Evolutionary conservation across 2,888 invertebrate genomes (phyloP), one percentile per base, ranked within the genome.

Genomic region (Pegoplata infirma): DNA sequence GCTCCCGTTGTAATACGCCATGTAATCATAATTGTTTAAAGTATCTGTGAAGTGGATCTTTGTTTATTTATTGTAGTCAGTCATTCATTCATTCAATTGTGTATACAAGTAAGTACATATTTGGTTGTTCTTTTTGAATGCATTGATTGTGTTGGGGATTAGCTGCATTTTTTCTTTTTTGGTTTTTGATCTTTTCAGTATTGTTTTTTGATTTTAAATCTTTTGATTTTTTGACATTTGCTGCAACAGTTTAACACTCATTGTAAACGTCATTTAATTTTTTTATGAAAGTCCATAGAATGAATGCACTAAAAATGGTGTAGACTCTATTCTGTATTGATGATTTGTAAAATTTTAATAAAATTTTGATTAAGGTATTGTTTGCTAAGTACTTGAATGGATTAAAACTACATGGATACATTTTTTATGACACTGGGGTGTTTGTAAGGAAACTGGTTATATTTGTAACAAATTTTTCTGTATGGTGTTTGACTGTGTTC

Each of bases 1-100:
- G 72, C 72, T 72, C 63, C 63, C 72, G 72, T 72, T 72, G 63
- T 72, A 56, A 72, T 72, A 72, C 55, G 72, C 49, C 72, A 56
- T 63, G 72, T 72, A 64, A 72, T 56, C 63, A 51, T 69, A 69
- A 63, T 71, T 71, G 71, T 63, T 63, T 71, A 17, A 63, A 71
- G 71, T 71, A 47, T 63, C 71, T 56, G 63, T 72, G 47, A 63
- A 64, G 72, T 72, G 72, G 63, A 49, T 46, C 44, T 55, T 61
- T 63, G 53, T 55, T 47, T 59, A 8, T 19, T 28, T 56, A 5
- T 17, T 32, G 28, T 28, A n/a, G 25, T 28, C 36, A 56, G 47
- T 55, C 56, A 72, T 72, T 63, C 63, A 56, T 56, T 55, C 56
- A 72, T 72, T 63, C 63, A 49, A 40, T 68, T 72, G 55, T 40